Conservation (phyloP, 2,888 invertebrate species). For the Heteromurus nitidus region DNA sequence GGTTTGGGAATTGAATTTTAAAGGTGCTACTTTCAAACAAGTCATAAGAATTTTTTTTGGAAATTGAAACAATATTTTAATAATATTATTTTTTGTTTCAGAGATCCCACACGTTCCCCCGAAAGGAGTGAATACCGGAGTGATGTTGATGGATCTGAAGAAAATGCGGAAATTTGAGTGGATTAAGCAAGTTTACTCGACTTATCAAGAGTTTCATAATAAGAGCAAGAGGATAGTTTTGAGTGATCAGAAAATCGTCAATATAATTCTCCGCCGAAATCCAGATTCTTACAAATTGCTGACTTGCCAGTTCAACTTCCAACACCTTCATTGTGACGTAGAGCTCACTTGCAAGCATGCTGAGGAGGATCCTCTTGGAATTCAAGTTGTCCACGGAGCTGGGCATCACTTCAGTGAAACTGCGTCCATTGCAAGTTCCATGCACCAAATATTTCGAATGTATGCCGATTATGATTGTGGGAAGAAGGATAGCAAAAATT, state of each 20-base stretch:
- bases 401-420: neutral
- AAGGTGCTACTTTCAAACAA: neutral
- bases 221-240: neutral
- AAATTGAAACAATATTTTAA: neutral
- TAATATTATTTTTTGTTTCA: neutral
- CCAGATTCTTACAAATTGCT: neutral
- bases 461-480: neutral
- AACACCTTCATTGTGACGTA: slow-evolving; percentile 12
- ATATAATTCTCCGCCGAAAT: slow-evolving; percentile 19
- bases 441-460: neutral
- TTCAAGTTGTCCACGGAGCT: slow-evolving; percentile 41
- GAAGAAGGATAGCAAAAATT: neutral
- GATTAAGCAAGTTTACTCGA: neutral
- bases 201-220: neutral
- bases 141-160: slow-evolving; percentile 39
- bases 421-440: neutral
- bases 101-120: slow-evolving; percentile 32
- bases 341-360: neutral
- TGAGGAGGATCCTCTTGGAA: slow-evolving; percentile 9
- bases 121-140: slow-evolving; percentile 35
- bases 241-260: slow-evolving; percentile 11
- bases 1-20: neutral
- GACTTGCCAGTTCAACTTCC: slow-evolving; percentile 28
- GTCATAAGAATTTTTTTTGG: neutral
- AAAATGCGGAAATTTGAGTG: slow-evolving; percentile 29